Evolutionary conservation across 2,113 vertebrate genomes (phyloP), one percentile per base, ranked within the genome.

Genomic region (Rhinichthys klamathensis): DNA sequence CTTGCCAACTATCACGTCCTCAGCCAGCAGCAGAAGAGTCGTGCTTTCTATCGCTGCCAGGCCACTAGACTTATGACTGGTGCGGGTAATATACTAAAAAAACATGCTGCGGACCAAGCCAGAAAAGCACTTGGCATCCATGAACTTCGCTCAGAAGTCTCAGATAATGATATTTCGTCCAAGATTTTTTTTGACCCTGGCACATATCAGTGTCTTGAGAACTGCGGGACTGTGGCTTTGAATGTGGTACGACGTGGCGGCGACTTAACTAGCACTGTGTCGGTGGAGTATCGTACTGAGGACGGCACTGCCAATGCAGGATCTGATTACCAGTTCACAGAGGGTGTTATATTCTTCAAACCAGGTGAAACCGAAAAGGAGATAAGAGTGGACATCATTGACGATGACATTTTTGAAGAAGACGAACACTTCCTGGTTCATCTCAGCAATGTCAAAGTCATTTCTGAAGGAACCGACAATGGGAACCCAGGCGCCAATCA

Each of bases 381-480:
- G 85, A 96, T 99, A 88, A 92, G 93, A 2, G 94, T 99, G 0
- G 95, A 97, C 77, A 98, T 99, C 58, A 97, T 99, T 0, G 97
- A 99, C 0, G 98, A 99, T 0, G 98, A 99, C 80, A 98, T 99
- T 82, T 99, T 99, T 87, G 98, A 99, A 91, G 98, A 99, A 81
- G 98, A 99, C 2, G 97, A 99, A 88, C 97, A 98, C 85, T 99
- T 99, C 91, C 92, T 96, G 80, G 97, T 99, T 74, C 97, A 99
- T 82, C 96, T 99, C 60, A 98, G 95, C 90, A 96, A 97, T 0
- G 92, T 98, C 74, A 95, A 92, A 0, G 95, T 97, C 11, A 78
- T 93, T n/a, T 90, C 93, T 0, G 95, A 95, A 16, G 88, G 87
- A 2, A 81, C 88, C 0, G 93, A 92, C n/a, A 93, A 94, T 1